Evolutionary conservation across 2,113 vertebrate genomes (phyloP), one percentile per base, ranked within the genome.

Genomic region (Ceuthmochares aereus): DNA sequence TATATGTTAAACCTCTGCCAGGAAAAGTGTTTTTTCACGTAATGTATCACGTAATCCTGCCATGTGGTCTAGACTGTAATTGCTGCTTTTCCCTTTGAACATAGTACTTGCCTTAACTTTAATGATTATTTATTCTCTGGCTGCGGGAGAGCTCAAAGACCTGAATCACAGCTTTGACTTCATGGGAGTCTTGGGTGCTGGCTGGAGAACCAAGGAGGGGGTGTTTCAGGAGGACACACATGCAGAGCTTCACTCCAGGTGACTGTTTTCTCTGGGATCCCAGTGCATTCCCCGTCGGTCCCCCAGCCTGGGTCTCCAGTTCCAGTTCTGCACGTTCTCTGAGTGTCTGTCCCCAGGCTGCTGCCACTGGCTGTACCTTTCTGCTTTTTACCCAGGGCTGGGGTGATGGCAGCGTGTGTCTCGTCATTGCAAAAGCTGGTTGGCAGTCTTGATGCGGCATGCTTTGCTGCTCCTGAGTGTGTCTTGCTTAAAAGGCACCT

Each of bases 271-370:
- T 34, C 10, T 32, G 43, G 55, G 23, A 10, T 36, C 14, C 32
- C 1, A 1, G 19, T 14, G 29, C 0, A 0, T 5, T 67, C 49
- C 29, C 15, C 19, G 8, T 0, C 4, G 1, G 14, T 49, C 14
- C 40, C 66, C 56, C 15, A 43, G 37, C 11, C 37, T 25, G 62
- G 30, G 4, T 40, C 9, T 40, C 30, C 43, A 25, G 6, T 77
- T 37, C 67, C 34, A 68, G 67, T 62, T 47, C 49, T 45, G 52
- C 40, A 7, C 1, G 0, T 52, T 2, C 2, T 26, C 70, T 19
- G 62, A 8, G 14, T 54, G 58, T 22, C 43, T 29, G 42, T 89
- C 13, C 19, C 42, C 52, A 34, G 42, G 32, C 37, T 58, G 59
- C 75, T 43, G 68, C 15, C 22, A 8, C 56, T n/a, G 4, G 0